Base-by-base conservation (phyloP, 2,888 invertebrate species). In the Homarus gammarus region DNA sequence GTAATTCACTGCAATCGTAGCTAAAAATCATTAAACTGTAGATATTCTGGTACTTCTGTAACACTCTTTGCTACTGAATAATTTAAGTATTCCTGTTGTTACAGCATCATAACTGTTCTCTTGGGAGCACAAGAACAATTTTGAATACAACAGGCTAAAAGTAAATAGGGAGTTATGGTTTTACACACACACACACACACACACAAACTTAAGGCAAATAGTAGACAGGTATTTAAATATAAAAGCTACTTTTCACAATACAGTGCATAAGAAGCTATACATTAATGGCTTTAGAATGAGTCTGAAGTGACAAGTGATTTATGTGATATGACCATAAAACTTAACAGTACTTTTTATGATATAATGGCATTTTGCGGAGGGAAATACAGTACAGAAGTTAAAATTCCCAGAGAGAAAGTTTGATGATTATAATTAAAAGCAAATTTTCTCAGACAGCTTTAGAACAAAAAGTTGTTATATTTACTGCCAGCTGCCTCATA, bases 231-330 rank as follows among this genome's bases (percentile, higher is more conserved):
- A 27, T 12, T 27, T 27, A 64, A 64, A 22, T 64, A n/a, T n/a
- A 64, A 27, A 10, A 27, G 27, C 27, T 64, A 64, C 27, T 0
- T 64, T 27, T 27, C 8, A 27, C 22, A 64, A 64, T 5, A 44
- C 27, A 64, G 64, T 64, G n/a, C n/a, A n/a, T 56, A 56, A 1
- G 56, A 22, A 64, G 64, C 44, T 5, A 64, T 64, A 27, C 64
- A n/a, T n/a, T n/a, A 64, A 64, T 64, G 64, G 64, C 31, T 64
- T 64, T 64, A 64, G 64, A 64, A 64, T 64, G 64, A 15, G 22
- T 27, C n/a, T 56, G 56, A 27, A 10, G 64, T 64, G 64, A 64
- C 64, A 64, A 64, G 56, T 56, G 56, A 56, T 56, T n/a, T n/a
- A 56, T 56, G 56, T 56, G 56, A 56, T 22, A 56, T 56, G 64